Evolutionary conservation across 2,888 invertebrate genomes (phyloP).

Genomic region (Andrena camellia): DNA sequence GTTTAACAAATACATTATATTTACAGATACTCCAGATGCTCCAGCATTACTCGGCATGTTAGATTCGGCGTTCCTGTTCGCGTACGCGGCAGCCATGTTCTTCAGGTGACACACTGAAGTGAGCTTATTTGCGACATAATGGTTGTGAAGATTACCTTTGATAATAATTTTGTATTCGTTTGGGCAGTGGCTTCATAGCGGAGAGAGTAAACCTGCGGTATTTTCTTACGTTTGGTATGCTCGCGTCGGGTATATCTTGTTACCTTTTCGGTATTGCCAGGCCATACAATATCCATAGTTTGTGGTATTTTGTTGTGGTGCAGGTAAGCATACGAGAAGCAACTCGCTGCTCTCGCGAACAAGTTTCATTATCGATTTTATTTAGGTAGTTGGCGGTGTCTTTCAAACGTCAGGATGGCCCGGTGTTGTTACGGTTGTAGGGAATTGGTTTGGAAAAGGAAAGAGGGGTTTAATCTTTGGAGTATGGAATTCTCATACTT

Average conservation of each 20-base stretch:
- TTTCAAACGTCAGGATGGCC: conserved; percentile 99
- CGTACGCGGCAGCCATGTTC: conserved; percentile 98
- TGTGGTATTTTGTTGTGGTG: conserved; percentile 93
- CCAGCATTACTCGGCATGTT: conserved; percentile 93
- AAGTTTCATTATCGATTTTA: conserved; percentile 25
- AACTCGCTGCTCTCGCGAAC: neutral
- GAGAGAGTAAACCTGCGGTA: conserved; percentile 96
- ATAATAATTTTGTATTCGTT: conserved; percentile 53
- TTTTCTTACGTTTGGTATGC: conserved; percentile 96
- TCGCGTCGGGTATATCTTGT: conserved; percentile 92
- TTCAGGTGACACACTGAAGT: conserved; percentile 85
- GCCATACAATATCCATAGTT: conserved; percentile 92
- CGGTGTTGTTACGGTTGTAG: conserved; percentile 95
- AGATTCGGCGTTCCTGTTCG: conserved; percentile 96
- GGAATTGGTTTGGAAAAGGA: conserved; percentile 98
- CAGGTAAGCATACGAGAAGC: conserved; percentile 87
- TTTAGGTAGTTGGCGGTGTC: conserved; percentile 92
- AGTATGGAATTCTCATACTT: conserved; percentile 98
- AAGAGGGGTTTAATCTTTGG: conserved; percentile 97
- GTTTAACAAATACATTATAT: conserved; percentile 39
- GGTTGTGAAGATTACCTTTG: conserved; percentile 39
- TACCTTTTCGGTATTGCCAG: conserved; percentile 96
- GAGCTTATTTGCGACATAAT: conserved; percentile 42
- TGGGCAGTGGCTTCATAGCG: conserved; percentile 92
- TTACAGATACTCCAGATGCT: conserved; percentile 89